These are phyloP conservation scores for Acronicta leporina DNA, from an alignment of 2,888 invertebrate genomes.

Conservation along the genomic window DNA sequence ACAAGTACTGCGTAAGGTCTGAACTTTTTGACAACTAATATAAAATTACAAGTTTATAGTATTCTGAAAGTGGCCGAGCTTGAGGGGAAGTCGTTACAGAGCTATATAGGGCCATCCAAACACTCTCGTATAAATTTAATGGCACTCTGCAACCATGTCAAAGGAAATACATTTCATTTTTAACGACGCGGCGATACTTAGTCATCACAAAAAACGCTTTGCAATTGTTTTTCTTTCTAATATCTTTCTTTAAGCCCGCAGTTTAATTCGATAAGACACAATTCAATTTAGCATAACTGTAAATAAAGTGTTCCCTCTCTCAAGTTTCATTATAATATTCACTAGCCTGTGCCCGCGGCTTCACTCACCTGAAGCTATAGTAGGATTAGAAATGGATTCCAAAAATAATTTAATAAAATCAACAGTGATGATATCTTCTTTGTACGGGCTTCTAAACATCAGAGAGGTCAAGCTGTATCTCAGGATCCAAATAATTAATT, in stretches of 20 bases:
- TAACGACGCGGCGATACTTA: conserved; percentile 72
- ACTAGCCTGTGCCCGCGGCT: no score
- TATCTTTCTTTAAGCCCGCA: not conserved
- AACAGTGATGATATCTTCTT: no score
- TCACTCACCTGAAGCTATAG: no score
- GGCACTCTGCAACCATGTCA: conserved; percentile 71
- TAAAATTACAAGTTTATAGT: conserved; percentile 38
- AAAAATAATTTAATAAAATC: no score
- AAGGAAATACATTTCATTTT: conserved; percentile 79
- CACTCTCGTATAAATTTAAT: conserved; percentile 76
- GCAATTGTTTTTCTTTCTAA: conserved; percentile 23
- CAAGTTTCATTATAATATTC: no score
- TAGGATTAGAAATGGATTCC: no score
- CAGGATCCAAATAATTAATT: no score
- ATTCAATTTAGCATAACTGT: not conserved
- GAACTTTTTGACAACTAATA: conserved; percentile 28
- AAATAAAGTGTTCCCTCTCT: not conserved
- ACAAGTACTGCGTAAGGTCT: conserved; percentile 2
- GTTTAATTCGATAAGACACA: not conserved
- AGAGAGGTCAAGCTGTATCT: no score
- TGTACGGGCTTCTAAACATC: no score
- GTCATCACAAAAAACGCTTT: conserved; percentile 35
- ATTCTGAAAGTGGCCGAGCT: conserved; percentile 61
- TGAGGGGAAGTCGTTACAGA: conserved; percentile 75
- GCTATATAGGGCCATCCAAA: conserved; percentile 76